Evolutionary conservation across 2,797 vertebrate species (phyloP).

Genomic region (Argyrosomus regius): DNA sequence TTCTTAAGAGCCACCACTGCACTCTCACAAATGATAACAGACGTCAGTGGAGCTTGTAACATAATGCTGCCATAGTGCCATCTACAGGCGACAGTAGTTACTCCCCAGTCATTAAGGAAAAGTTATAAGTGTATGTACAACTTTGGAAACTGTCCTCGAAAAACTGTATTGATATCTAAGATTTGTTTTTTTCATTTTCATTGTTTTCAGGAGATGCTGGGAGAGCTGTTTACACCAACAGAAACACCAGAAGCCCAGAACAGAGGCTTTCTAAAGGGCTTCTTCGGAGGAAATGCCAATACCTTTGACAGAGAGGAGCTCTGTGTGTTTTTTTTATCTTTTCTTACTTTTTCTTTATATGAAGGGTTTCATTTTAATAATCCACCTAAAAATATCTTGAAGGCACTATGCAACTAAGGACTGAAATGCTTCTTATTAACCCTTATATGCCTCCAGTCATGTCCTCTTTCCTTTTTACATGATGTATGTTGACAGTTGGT

Average conservation of each 20-base stretch:
- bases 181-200: conserved; percentile 7
- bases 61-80: conserved; percentile 70
- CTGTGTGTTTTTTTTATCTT: conserved; percentile 86
- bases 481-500: conserved; percentile 85
- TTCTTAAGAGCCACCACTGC: conserved; percentile 11
- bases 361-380: background rate
- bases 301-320: conserved; percentile 98
- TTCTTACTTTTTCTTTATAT: background rate
- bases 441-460: background rate
- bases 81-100: conserved; percentile 64
- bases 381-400: background rate
- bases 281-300: conserved; percentile 95
- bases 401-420: background rate
- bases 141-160: background rate
- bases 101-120: background rate
- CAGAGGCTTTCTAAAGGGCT: conserved; percentile 97
- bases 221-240: conserved; percentile 95
- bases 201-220: conserved; percentile 93
- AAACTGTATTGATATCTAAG: background rate
- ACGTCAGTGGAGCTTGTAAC: conserved; percentile 2
- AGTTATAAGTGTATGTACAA: background rate
- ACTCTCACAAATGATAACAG: conserved; percentile 18
- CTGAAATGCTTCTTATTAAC: background rate
- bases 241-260: conserved; percentile 98
- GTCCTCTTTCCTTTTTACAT: background rate